These are phyloP conservation scores for Pollicipes pollicipes DNA, from an alignment of 1,140 invertebrate species.

Conservation along the genomic window DNA sequence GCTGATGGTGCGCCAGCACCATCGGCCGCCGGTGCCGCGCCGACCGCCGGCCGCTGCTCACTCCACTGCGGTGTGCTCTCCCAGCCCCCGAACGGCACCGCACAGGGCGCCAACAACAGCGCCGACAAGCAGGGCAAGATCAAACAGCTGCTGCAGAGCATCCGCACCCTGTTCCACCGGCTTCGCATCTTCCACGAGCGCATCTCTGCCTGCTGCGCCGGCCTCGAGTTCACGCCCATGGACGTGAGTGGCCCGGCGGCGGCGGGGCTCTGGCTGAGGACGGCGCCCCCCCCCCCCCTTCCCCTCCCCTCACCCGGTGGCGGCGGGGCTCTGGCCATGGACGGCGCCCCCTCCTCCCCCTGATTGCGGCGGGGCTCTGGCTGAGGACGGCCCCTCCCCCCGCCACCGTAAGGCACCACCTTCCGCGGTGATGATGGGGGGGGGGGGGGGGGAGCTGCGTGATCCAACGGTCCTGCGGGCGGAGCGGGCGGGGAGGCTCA, in stretches of 20 bases:
- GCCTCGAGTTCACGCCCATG: constrained; percentile 5
- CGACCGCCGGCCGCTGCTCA: constrained; percentile 47
- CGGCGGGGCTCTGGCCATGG: too few species aligned
- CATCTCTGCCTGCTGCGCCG: neutral
- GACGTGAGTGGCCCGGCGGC: neutral
- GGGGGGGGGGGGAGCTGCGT: too few species aligned
- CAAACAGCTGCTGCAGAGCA: neutral
- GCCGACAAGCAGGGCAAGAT: constrained; percentile 7
- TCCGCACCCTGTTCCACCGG: neutral
- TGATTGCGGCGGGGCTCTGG: too few species aligned
- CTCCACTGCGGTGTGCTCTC: constrained; percentile 19
- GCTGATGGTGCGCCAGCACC: constrained; percentile 20
- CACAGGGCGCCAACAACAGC: constrained; percentile 10
- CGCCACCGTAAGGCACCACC: too few species aligned
- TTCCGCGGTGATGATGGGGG: too few species aligned
- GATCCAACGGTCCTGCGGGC: too few species aligned
- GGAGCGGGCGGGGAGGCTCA: too few species aligned
- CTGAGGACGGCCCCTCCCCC: too few species aligned
- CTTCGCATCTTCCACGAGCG: neutral
- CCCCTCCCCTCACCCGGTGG: too few species aligned
- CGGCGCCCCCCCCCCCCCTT: too few species aligned
- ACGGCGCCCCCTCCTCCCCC: too few species aligned
- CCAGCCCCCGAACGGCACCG: constrained; percentile 10
- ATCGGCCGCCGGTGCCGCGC: too few species aligned
- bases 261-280: constrained; percentile 4